Percentiles rank a stretch among this genome's conserved stretches.
phyloP scores from a whole-genome alignment of 1,140 invertebrate species.

The Cephus cinctus region DNA sequence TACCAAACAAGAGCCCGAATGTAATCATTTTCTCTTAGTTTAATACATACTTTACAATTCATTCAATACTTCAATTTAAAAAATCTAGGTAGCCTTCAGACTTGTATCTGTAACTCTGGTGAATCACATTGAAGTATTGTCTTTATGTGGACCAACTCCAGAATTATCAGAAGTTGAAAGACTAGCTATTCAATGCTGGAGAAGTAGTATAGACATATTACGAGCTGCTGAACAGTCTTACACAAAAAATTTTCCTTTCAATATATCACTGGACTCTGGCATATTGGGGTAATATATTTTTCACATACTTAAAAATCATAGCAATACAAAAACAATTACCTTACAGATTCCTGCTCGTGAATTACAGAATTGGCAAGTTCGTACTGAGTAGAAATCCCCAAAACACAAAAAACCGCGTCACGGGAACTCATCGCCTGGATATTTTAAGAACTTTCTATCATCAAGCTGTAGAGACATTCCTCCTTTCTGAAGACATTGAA shows the following conservation, averaged over 20 bases:
- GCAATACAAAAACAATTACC: constrained; percentile 17
- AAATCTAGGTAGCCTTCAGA: constrained; percentile 72
- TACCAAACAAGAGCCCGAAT: constrained; percentile 79
- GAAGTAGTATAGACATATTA: constrained; percentile 66
- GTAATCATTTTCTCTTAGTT: constrained; percentile 52
- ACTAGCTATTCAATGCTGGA: constrained; percentile 72
- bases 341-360: constrained; percentile 69
- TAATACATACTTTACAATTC: constrained; percentile 4
- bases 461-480: constrained; percentile 59
- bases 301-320: background rate
- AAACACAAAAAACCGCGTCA: constrained; percentile 55
- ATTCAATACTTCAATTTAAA: constrained; percentile 8
- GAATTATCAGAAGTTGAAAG: constrained; percentile 70
- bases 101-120: constrained; percentile 73
- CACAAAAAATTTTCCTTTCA: constrained; percentile 65
- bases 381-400: constrained; percentile 65
- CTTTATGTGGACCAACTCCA: constrained; percentile 77
- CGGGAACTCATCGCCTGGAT: constrained; percentile 64
- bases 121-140: constrained; percentile 72
- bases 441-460: constrained; percentile 73
- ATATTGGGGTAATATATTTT: constrained; percentile 62
- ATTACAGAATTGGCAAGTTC: constrained; percentile 65
- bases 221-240: constrained; percentile 62
- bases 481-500: constrained; percentile 22
- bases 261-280: constrained; percentile 62